Base-by-base conservation (phyloP, 1,140 invertebrate species). In the Uloborus diversus region DNA sequence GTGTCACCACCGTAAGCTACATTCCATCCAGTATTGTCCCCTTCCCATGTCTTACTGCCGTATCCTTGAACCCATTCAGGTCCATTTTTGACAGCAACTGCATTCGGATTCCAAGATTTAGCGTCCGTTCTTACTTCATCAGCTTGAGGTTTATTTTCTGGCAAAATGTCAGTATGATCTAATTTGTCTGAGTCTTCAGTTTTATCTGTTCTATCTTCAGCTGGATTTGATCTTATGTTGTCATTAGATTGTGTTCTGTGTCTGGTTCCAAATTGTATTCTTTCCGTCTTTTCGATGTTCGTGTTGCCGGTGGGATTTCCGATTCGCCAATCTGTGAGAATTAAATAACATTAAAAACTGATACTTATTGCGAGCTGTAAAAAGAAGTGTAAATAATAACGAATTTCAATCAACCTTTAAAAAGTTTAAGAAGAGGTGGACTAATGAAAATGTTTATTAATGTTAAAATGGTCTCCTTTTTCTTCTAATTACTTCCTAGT, bases 21-120 rank as follows among this genome's bases (percentile, higher is more conserved):
- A 20, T 78, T 65, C 17, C 27, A 49, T 37, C 73, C 61, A 13
- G 73, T 42, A 32, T 78, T 56, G 11, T 78, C 61, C 5, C 30
- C 73, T 56, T 78, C 73, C 73, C 73, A 78, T 20, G 73, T 56
- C 20, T 78, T 78, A 23, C 23, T 65, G 3, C 73, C 61, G 17
- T 78, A 78, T 27, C 33, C 61, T 23, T 78, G 37, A 2, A 78
- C 32, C 61, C 73, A 49, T 27, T 65, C 37, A n/a, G 28, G 61
- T 17, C 37, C 71, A 20, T 11, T 57, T 35, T 65, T 66, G 3
- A 14, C 49, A 17, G 23, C n/a, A 14, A 42, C 1, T 28, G 11
- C 13, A 65, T n/a, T 32, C 20, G 59, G 27, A 20, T 4, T 14
- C 73, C 73, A 78, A n/a, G 73, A 78, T 42, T 78, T 78, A 1